Evolutionary conservation across 1,140 invertebrate genomes (phyloP), one percentile per base, ranked within the genome.

Genomic region (Lepidotrigona ventralis): DNA sequence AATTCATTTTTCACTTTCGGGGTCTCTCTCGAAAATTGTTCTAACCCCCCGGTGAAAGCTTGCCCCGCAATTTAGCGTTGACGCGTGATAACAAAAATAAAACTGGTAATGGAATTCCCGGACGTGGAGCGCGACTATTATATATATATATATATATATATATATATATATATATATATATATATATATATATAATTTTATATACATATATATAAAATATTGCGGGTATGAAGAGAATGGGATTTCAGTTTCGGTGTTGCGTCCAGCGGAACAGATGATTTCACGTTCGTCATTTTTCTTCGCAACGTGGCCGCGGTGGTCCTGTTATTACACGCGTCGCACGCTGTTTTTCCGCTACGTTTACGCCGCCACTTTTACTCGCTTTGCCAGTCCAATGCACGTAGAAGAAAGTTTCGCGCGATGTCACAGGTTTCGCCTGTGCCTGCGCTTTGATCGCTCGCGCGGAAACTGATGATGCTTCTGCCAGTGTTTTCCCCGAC

Each of bases 191-290:
- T 1, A n/a, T n/a, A n/a, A n/a, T n/a, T n/a, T n/a, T n/a, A n/a
- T n/a, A n/a, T n/a, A n/a, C 2, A 39, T 39, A 39, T 39, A 8
- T 39, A 39, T 1, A n/a, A n/a, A n/a, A n/a, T 39, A 58, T 23
- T 6, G 2, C 14, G 68, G 17, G 51, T 51, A 56, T 21, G 12
- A 69, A n/a, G 19, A 17, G 51, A 68, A 21, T 39, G 0, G 63
- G 39, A 83, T 69, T 78, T 73, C 56, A 14, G 12, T 85, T 85
- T 83, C 79, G 64, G 58, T 70, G 69, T 80, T 75, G 46, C 63
- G 21, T 83, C 78, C 68, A 73, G 54, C 53, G 46, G 60, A 83
- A 56, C 56, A 51, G 23, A 85, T 56, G 56, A 60, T 85, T 85
- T 29, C 33, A n/a, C 33, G 72, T 76, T 66, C 39, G 29, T n/a